Evolutionary conservation across 2,797 vertebrate genomes (phyloP).

Genomic region (Carapus acus): DNA sequence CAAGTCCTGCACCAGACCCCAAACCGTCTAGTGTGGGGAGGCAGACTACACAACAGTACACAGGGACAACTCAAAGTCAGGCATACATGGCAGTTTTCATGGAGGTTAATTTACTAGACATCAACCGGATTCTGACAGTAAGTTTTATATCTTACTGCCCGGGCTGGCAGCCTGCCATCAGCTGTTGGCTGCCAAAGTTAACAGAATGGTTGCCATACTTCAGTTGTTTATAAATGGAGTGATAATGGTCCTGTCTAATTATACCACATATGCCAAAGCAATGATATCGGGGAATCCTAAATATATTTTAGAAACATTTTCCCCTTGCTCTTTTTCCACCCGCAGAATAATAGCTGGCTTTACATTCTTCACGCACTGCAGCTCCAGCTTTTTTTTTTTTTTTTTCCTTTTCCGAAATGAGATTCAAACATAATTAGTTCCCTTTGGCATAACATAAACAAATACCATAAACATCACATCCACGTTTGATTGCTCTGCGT

Average conservation of each 20-base stretch:
- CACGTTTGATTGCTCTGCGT: no score
- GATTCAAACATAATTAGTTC: no score
- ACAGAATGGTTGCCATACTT: neutral
- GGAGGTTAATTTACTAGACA: constrained; percentile 14
- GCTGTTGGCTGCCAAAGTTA: constrained; percentile 2
- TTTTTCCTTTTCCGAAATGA: no score
- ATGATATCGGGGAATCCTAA: neutral
- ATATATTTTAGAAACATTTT: neutral
- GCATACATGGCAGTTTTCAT: constrained; percentile 26
- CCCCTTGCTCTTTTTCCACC: neutral
- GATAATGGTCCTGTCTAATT: neutral
- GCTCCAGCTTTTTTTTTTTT: neutral
- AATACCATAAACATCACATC: no score
- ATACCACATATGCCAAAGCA: neutral
- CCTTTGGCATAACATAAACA: no score
- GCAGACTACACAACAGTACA: constrained; percentile 46
- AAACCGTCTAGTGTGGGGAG: constrained; percentile 53
- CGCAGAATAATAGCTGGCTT: neutral
- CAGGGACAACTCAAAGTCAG: constrained; percentile 36
- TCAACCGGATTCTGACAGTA: constrained; percentile 3
- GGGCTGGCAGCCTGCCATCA: neutral
- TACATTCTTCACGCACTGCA: neutral
- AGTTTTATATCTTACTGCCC: constrained; percentile 8
- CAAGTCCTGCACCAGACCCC: constrained; percentile 60
- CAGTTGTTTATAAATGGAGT: neutral